Conservation (phyloP, 2,888 invertebrate genomes). For the Nasonia oneida region DNA sequence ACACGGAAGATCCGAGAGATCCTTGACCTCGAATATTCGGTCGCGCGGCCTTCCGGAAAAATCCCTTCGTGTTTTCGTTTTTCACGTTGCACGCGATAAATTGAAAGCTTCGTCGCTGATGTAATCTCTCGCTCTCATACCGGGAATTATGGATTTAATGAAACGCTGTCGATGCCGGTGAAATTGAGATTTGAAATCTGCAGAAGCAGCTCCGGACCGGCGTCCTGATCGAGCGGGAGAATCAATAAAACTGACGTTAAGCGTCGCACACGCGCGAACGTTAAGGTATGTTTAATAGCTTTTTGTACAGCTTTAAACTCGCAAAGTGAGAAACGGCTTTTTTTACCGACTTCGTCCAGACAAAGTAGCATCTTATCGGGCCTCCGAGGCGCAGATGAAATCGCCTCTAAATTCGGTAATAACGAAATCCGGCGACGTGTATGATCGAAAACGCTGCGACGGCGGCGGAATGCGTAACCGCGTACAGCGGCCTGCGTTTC, state of each 20-base stretch:
- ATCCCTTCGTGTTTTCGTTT: background rate
- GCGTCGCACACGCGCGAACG: background rate
- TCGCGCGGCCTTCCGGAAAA: slow-evolving; percentile 12
- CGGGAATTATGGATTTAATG: slow-evolving; percentile 56
- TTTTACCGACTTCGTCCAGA: background rate
- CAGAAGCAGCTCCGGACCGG: background rate
- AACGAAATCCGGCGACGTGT: slow-evolving; percentile 76
- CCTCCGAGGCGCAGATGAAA: slow-evolving; percentile 50
- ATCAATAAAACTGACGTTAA: slow-evolving; percentile 58
- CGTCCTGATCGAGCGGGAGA: slow-evolving; percentile 42
- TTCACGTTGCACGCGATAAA: slow-evolving; percentile 40
- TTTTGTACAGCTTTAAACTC: background rate
- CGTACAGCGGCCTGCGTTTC: background rate
- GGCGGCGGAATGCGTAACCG: slow-evolving; percentile 50
- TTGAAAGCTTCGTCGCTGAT: slow-evolving; percentile 48
- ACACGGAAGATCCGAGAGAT: background rate
- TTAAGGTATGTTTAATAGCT: slow-evolving; percentile 39
- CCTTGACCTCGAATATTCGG: slow-evolving; percentile 33
- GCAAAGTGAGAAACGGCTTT: background rate
- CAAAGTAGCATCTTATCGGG: background rate
- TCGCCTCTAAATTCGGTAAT: slow-evolving; percentile 74
- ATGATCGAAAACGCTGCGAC: slow-evolving; percentile 72
- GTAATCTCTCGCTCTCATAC: slow-evolving; percentile 33
- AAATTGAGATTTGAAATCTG: slow-evolving; percentile 56
- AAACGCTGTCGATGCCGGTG: slow-evolving; percentile 44